Conservation (phyloP, 2,797 vertebrate genomes). For the Sebastes dallii region DNA sequence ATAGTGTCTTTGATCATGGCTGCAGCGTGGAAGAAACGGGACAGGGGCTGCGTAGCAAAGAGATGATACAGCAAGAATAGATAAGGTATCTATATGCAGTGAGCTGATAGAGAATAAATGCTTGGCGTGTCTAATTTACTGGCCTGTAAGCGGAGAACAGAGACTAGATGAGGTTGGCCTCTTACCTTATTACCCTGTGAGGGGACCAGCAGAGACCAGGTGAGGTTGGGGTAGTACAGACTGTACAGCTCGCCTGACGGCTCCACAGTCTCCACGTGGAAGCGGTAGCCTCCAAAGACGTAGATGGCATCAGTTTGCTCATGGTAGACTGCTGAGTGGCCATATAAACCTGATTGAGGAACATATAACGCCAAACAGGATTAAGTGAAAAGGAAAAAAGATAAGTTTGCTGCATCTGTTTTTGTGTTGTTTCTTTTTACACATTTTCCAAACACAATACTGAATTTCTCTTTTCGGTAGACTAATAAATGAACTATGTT, state of each 20-base stretch:
- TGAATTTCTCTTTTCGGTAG: neutral
- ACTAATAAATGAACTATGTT: neutral
- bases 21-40: constrained; percentile 90
- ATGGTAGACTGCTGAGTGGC: constrained; percentile 93
- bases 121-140: neutral
- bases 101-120: neutral
- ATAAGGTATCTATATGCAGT: neutral
- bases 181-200: constrained; percentile 91
- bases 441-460: neutral
- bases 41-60: constrained; percentile 80
- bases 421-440: neutral
- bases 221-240: constrained; percentile 91
- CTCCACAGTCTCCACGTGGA: constrained; percentile 90
- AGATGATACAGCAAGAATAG: constrained; percentile 4
- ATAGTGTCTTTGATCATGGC: constrained; percentile 91
- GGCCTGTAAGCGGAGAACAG: neutral
- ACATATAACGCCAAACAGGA: neutral
- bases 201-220: constrained; percentile 92
- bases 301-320: constrained; percentile 91
- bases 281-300: constrained; percentile 93
- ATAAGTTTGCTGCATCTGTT: neutral
- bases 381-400: neutral
- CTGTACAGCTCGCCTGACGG: constrained; percentile 93
- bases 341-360: constrained; percentile 86
- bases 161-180: neutral